Base-by-base conservation (phyloP, 2,797 vertebrate genomes). In the Prionace glauca region DNA sequence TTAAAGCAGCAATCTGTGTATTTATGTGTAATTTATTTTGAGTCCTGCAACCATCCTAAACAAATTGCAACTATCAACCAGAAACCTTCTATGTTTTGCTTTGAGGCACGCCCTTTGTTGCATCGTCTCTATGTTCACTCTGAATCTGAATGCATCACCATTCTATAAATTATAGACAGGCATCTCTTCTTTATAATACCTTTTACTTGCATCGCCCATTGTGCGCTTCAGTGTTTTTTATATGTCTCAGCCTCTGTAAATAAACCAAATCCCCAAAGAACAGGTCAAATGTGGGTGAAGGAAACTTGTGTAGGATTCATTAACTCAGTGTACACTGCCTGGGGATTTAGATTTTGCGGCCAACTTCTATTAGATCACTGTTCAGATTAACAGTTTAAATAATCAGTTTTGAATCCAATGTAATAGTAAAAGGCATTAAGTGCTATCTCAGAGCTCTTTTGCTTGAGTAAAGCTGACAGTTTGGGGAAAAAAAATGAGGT, bases 281-380 rank as follows among this genome's bases (percentile, higher is more conserved):
- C 41, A 95, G 93, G 93, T 95, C 71, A 95, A 95, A 71, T 95
- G 71, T 74, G 93, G 97, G 96, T 96, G 96, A 97, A 97, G 96
- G 41, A 96, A 97, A 95, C 97, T 97, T 97, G 96, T 97, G 97
- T 97, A 96, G 96, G 96, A 97, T 97, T 98, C 97, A 97, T 97
- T 96, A 96, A 97, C 97, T 97, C 97, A 97, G 97, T 97, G 97
- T 96, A 97, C 97, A 97, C 97, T 97, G 97, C 97, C 96, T 92
- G 96, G 96, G 97, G 97, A 97, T 96, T 97, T 96, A 96, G 96
- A 97, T 97, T 96, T 96, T 96, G 96, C 97, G 98, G 97, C 97
- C 98, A 97, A 97, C 97, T 96, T 96, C 96, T 97, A 97, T 98
- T 98, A 98, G 97, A 97, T 97, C 96, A 97, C 96, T 97, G 96